Evolutionary conservation across 1,140 invertebrate species (phyloP), one percentile per base, ranked within the genome.

Genomic region (Eciton burchellii): DNA sequence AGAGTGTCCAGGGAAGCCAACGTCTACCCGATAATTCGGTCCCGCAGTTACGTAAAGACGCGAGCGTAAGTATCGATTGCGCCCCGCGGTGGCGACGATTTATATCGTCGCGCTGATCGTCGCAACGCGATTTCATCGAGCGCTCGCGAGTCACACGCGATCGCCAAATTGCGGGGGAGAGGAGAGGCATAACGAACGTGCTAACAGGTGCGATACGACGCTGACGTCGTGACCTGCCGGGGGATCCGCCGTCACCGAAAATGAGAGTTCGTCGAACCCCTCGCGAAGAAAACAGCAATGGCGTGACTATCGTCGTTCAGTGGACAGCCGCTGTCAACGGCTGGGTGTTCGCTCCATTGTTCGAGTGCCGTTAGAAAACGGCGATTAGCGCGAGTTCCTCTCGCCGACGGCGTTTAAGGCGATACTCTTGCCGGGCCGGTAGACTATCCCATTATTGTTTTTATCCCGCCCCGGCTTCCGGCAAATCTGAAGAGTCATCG

Each of bases 41-140:
- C 65, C 35, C 41, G 21, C 59, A 65, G n/a, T 76, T 63, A 76
- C 21, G 57, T 59, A 54, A 63, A 59, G 60, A 76, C 60, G 65
- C 19, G 73, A 9, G 60, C 73, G 65, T 76, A 76, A 76, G 65
- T 76, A 54, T 59, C 73, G 47, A 76, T 76, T 76, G 65, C 73
- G 60, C 29, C 60, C 73, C 65, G 41, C 60, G 47, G 59, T 21
- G 45, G 6, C 19, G 73, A 52, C 19, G 12, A 76, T 76, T 65
- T 76, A 76, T n/a, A 76, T 76, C 73, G 47, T 65, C 65, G 65
- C 65, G 65, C 65, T 54, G 73, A 76, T 76, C 73, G 59, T 35
- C 60, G n/a, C n/a, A n/a, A n/a, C 35, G 56, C 35, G 57, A 19
- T 41, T 76, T 52, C 54, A 65, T 76, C 73, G 60, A 76, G 45